Base-by-base conservation (phyloP, 30 jellyfish, hydroid and myxozoan species). In the Rhopilema esculentum region DNA sequence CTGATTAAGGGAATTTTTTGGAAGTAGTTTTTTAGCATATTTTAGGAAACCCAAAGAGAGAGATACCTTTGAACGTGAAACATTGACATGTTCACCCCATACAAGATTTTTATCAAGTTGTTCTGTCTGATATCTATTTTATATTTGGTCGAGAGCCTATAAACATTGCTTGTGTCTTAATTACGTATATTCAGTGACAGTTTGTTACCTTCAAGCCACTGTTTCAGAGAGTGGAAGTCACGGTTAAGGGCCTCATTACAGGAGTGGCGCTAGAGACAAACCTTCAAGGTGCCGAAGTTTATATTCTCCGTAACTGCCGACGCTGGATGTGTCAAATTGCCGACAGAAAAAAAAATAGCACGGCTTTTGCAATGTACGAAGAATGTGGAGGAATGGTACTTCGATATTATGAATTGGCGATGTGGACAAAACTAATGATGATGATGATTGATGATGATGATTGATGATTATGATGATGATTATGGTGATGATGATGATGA, bases 401-500 rank as follows among this genome's bases (percentile, higher is more conserved):
- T n/a, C n/a, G n/a, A n/a, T n/a, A n/a, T n/a, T n/a, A n/a, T n/a
- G n/a, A n/a, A n/a, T n/a, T 40, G 57, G 12, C 57, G 57, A 40
- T 40, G 57, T 0, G 19, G 89, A 78, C 17, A 51, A 51, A 6
- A 50, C 61, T 18, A 12, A 18, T 16, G 57, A 17, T 28, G 69
- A 27, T 67, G 78, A 67, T 67, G 33, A 67, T 20, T 67, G 40
- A 67, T 67, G 49, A 18, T 67, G 40, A 17, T 20, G 40, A 27
- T 67, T 67, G 49, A 67, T 67, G 78, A 67, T 67, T 20, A 18
- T 67, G 78, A 24, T 67, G 78, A 67, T 67, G 32, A 67, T 67
- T 20, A 18, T 67, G 78, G 33, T 67, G 49, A 67, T 67, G 78
- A 67, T 67, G 49, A 17, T 67, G 78, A 24, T 67, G 78, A 67